Conservation (phyloP, 2,888 invertebrate genomes). For the Hecatera dysodea region DNA sequence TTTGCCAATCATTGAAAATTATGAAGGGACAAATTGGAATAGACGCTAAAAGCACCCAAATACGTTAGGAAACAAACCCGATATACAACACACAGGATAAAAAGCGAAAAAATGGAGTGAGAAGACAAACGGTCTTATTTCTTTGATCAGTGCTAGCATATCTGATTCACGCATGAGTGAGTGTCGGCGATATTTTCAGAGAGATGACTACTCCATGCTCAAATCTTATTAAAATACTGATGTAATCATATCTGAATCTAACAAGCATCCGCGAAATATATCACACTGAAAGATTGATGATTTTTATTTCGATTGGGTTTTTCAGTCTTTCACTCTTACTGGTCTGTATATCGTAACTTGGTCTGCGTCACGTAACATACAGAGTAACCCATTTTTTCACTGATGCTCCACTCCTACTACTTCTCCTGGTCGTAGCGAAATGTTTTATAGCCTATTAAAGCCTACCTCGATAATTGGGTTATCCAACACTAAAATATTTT, state of each 20-base stretch:
- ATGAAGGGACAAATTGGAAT: not conserved
- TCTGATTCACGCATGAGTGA: constrained; percentile 51
- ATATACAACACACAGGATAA: not conserved
- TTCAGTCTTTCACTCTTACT: not conserved
- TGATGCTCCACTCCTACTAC: too few relatives aligned
- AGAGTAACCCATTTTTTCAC: too few relatives aligned
- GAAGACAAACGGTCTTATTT: not conserved
- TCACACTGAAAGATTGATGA: constrained; percentile 8
- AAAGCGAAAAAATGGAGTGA: not conserved
- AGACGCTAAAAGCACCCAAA: too few relatives aligned
- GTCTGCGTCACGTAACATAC: too few relatives aligned
- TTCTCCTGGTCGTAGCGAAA: too few relatives aligned
- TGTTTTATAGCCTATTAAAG: too few relatives aligned
- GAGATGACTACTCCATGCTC: constrained; percentile 41
- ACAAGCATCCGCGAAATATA: constrained; percentile 15
- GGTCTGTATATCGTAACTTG: not conserved
- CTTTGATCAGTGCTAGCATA: constrained; percentile 16
- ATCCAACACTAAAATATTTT: too few relatives aligned
- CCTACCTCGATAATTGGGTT: too few relatives aligned
- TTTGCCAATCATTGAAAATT: not conserved
- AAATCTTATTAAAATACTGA: constrained; percentile 48
- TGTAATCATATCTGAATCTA: constrained; percentile 43
- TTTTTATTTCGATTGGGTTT: constrained; percentile 3
- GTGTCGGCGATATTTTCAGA: constrained; percentile 50
- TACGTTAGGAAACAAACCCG: too few relatives aligned